Base-by-base conservation (phyloP, 1,140 invertebrate species). In the Drosophila biarmipes region DNA sequence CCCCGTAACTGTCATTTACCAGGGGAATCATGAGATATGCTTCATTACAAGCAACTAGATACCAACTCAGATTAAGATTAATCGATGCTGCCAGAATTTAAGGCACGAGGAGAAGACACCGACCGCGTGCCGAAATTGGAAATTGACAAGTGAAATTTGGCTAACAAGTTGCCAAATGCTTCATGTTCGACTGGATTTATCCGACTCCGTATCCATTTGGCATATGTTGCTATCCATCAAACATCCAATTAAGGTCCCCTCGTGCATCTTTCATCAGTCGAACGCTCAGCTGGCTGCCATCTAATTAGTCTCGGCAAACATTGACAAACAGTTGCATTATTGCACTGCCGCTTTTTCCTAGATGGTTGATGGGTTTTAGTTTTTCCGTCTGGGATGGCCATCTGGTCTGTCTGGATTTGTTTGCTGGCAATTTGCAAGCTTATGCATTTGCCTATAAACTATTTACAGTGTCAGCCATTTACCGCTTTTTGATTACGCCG, bases 401-500 rank as follows among this genome's bases (percentile, higher is more conserved):
- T 64, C 52, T 67, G 59, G 58, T 56, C 52, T 55, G 34, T 64
- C 31, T 37, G 37, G 37, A 35, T 71, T 64, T 58, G 69, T 80
- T 64, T 68, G 69, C 58, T 68, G 61, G 58, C 59, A 84, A 80
- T 77, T 80, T 80, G 73, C 68, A 74, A 68, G 49, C 76, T 81
- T 81, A 78, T 87, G 81, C 73, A 81, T 77, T 77, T 57, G 56
- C 61, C 71, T 57, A 82, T 76, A 82, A 89, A 89, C 79, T 89
- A 89, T 86, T 86, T 86, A 87, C 81, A 75, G 78, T 74, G 80
- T 87, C 74, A 67, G 80, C 58, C 76, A 87, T 86, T 82, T 89
- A 89, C 82, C 82, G 74, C 82, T 86, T 86, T 86, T 86, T 86
- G 82, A 86, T 86, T 86, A 82, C 81, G 82, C 81, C 82, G 82